Base-by-base conservation (phyloP, 2,888 invertebrate genomes). In the Dasysyrphus tricinctus region DNA sequence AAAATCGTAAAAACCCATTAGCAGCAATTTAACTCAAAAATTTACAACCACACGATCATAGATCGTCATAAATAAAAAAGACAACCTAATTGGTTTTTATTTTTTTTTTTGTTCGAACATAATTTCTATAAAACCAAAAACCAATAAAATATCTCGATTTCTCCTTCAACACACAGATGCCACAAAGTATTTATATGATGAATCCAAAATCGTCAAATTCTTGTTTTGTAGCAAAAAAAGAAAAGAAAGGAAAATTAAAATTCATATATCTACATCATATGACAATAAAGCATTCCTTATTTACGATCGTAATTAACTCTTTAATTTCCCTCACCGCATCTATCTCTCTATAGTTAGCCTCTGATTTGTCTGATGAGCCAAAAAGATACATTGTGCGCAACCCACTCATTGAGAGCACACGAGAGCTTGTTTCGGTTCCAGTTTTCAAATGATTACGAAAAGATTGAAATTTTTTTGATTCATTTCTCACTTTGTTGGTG, bases 271-370 rank as follows among this genome's bases (percentile, higher is more conserved):
- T 51, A 51, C 85, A 81, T 86, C 75, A 47, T 81, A 70, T 82
- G 82, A 86, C 82, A 86, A 86, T 86, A 86, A 86, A 86, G 86
- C 86, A 86, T 86, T 86, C 74, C 37, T 78, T 70, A 86, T 86
- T 86, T 78, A 86, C 73, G 78, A 75, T 57, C 32, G 65, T 78
- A 82, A 86, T 86, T 86, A 86, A 82, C 57, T 78, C 70, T 86
- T 78, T 75, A 82, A 76, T 80, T 79, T 70, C 79, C 83, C 49
- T 34, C 54, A 56, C 79, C 54, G 75, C 57, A 76, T 57, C 67
- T 42, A 24, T 3, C 1, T 32, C 3, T 32, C 63, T 14, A 6
- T 54, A 54, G 29, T 74, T 76, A 67, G 61, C 81, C 29, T 29
- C 39, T 37, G 63, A 42, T 75, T 51, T 42, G 19, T 16, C 8